Base-by-base conservation (phyloP, 2,113 vertebrate species). In the Cichladusa arquata region DNA sequence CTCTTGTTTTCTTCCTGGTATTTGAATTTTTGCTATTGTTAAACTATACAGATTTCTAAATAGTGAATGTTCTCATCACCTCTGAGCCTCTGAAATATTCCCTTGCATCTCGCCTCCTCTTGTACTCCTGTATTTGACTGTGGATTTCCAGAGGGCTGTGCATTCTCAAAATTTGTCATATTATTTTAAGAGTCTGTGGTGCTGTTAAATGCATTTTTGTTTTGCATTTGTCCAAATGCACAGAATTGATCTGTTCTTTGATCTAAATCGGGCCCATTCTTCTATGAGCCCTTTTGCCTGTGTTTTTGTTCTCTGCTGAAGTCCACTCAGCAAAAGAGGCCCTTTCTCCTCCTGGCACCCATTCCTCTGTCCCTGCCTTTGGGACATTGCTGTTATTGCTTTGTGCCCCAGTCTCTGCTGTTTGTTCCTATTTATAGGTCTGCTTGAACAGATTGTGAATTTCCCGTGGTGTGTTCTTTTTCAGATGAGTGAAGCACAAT, bases 241-340 rank as follows among this genome's bases (percentile, higher is more conserved):
- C 22, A 86, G 19, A 81, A 78, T 91, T 38, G 96, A 89, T 92
- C 76, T 77, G 65, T 85, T 85, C 54, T 88, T 62, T 88, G 62
- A 50, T 89, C 77, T 86, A 81, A 84, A 91, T 89, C 44, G 33
- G 47, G 26, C 38, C 77, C 5, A 2, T 74, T 85, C 56, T 79
- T 78, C 73, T 76, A 28, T 19, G 54, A 66, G 56, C 10, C 17
- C 69, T 94, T 71, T 70, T 51, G 60, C 48, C 4, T n/a, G 8
- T 29, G 45, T 51, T 79, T 96, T 81, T 92, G 81, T 86, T 88
- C 57, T 62, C 82, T 82, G 54, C 50, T 0, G 1, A 85, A 88
- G 79, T 74, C 53, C 54, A 34, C 66, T 86, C 82, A 65, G 90
- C 88, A 93, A 22, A 81, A 82, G 73, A 81, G 62, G 56, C 44